phyloP scores from a whole-genome alignment of 1,140 invertebrate genomes.

The Cyphomyrmex costatus region DNA sequence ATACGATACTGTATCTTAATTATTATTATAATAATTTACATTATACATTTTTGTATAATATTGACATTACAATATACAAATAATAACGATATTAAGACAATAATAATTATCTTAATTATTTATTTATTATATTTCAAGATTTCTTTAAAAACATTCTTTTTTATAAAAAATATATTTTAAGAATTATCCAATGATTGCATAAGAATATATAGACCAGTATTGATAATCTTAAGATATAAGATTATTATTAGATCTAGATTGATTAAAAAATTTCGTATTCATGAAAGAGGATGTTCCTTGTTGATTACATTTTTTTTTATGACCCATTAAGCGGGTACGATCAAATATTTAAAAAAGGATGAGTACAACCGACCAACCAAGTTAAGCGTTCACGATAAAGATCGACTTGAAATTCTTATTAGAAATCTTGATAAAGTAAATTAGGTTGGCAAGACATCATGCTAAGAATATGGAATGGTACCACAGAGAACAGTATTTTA shows the following conservation, averaged over 20 bases:
- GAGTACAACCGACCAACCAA: background rate
- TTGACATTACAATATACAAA: too few relatives aligned
- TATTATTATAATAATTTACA: too few relatives aligned
- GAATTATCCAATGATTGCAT: background rate
- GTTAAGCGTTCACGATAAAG: background rate
- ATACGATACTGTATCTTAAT: background rate
- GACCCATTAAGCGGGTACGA: background rate
- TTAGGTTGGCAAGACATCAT: background rate
- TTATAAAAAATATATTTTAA: background rate
- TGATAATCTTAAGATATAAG: background rate
- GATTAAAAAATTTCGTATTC: slow-evolving; percentile 12
- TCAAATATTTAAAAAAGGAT: slow-evolving; percentile 10
- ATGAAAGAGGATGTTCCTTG: background rate
- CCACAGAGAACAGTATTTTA: background rate
- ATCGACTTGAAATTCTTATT: background rate
- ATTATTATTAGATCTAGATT: slow-evolving; percentile 13
- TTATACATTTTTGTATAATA: too few relatives aligned
- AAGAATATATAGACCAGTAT: background rate
- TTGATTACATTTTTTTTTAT: background rate
- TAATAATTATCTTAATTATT: background rate
- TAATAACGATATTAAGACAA: too few relatives aligned
- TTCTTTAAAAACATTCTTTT: background rate
- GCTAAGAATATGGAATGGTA: background rate
- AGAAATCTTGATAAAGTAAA: background rate
- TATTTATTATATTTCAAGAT: background rate